phyloP scores from a whole-genome alignment of 2,797 vertebrate species.

The Platyrinchus mystaceus region DNA sequence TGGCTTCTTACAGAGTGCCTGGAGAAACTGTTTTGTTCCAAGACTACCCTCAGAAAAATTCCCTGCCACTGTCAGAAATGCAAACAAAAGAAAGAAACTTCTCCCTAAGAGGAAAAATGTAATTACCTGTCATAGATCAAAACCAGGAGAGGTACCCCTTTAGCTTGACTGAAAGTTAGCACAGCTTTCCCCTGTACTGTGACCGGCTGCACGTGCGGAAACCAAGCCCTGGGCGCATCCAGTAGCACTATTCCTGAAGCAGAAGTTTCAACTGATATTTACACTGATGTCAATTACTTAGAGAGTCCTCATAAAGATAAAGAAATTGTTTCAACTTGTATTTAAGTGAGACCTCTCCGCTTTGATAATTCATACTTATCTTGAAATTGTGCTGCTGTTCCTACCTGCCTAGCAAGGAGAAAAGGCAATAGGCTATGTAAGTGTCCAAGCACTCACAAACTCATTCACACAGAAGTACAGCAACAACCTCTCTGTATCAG shows the following conservation, averaged over 20 bases:
- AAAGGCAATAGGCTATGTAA: neutral
- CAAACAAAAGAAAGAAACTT: slow-evolving; percentile 44
- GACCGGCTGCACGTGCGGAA: neutral
- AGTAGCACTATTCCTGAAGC: neutral
- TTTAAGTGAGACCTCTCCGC: neutral
- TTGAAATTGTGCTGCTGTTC: neutral
- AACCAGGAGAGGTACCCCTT: neutral
- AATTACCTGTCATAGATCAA: slow-evolving; percentile 29
- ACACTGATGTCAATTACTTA: neutral
- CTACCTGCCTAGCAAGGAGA: neutral
- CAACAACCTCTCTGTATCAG: neutral
- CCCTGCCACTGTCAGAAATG: slow-evolving; percentile 24
- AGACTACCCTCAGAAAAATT: slow-evolving; percentile 58
- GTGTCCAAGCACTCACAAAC: neutral
- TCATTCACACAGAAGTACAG: neutral
- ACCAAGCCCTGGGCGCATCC: neutral
- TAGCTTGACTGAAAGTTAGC: neutral
- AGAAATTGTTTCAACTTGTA: slow-evolving; percentile 16
- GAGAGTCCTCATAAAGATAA: neutral
- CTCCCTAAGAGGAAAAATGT: slow-evolving; percentile 21
- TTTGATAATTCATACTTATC: neutral
- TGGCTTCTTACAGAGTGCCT: slow-evolving; percentile 11
- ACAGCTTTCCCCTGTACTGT: neutral
- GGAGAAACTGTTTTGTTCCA: slow-evolving; percentile 57
- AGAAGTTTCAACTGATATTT: neutral